Evolutionary conservation across 2,113 vertebrate species (phyloP), one percentile per base, ranked within the genome.

Genomic region (Potamarius usumacintae): DNA sequence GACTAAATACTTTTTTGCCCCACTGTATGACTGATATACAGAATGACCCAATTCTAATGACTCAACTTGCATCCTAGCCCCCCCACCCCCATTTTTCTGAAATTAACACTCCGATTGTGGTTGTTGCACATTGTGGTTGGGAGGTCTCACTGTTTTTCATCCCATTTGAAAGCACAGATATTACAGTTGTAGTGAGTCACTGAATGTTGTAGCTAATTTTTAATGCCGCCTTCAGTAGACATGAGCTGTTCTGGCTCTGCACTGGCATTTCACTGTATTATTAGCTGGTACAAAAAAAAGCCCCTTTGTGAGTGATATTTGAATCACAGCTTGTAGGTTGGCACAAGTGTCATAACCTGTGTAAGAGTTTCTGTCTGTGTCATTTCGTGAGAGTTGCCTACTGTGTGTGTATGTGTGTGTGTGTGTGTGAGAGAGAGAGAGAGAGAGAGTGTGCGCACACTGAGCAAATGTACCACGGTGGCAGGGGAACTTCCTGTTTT

Each of bases 351-450:
- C 22, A 34, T 79, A 86, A 74, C 80, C 17, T 69, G 78, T 88
- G 83, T 63, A 34, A 76, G 48, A 65, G 74, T 80, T 25, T 86
- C 81, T 22, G 53, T 83, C 17, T 84, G 74, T 88, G 84, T 90
- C 80, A 83, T 63, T 77, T 22, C 6, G 48, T 5, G 5, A 14
- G 42, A 12, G 74, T 6, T 50, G 10, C 42, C 10, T 50, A 14
- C 20, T 55, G 6, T 17, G 63, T 20, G 63, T 15, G 52, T 57
- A 22, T 57, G 52, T 57, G 63, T 84, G 63, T 55, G 30, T 53
- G 42, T 69, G 62, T 25, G 48, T 84, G 42, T 83, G 22, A 55
- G 53, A 14, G 30, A n/a, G 34, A 34, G 42, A 4, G 42, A 42
- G 42, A 42, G 42, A 4, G 42, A 4, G 42, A 42, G 42, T 42